phyloP scores from a whole-genome alignment of 1,140 invertebrate species.

The Steinernema feltiae region DNA sequence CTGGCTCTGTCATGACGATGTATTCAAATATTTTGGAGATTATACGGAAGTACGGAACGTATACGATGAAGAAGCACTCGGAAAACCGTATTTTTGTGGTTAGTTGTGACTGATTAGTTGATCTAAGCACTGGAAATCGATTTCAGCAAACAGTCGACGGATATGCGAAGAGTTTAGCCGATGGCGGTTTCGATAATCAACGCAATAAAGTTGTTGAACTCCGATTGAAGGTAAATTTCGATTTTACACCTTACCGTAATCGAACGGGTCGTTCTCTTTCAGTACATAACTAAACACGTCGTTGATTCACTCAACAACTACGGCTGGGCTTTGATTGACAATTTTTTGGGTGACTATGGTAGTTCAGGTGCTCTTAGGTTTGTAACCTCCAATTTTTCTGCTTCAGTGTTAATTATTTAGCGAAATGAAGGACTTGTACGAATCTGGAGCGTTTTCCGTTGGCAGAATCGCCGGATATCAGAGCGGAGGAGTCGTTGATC shows the following conservation, averaged over 20 bases:
- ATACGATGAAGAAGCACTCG: background rate
- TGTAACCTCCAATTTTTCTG: too few species aligned
- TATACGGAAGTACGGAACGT: background rate
- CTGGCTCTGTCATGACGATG: background rate
- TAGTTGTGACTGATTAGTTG: background rate
- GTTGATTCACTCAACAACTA: conserved; percentile 42
- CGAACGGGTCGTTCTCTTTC: background rate
- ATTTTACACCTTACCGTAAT: too few species aligned
- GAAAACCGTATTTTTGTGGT: background rate
- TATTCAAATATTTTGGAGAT: background rate
- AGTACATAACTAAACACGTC: conserved; percentile 38
- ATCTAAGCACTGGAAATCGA: background rate
- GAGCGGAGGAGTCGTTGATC: background rate
- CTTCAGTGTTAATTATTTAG: conserved; percentile 13
- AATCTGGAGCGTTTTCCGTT: conserved; percentile 35
- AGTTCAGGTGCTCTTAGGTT: background rate
- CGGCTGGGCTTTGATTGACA: conserved; percentile 44
- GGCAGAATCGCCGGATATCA: conserved; percentile 31
- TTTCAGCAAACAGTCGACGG: background rate
- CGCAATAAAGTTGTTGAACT: too few species aligned
- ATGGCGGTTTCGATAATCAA: too few species aligned
- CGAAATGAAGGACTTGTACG: conserved; percentile 34
- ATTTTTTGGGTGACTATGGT: conserved; percentile 38
- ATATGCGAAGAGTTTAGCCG: background rate
- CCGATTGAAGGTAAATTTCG: background rate